Evolutionary conservation across 2,888 invertebrate species (phyloP).

Genomic region (Lucinisca nassula): DNA sequence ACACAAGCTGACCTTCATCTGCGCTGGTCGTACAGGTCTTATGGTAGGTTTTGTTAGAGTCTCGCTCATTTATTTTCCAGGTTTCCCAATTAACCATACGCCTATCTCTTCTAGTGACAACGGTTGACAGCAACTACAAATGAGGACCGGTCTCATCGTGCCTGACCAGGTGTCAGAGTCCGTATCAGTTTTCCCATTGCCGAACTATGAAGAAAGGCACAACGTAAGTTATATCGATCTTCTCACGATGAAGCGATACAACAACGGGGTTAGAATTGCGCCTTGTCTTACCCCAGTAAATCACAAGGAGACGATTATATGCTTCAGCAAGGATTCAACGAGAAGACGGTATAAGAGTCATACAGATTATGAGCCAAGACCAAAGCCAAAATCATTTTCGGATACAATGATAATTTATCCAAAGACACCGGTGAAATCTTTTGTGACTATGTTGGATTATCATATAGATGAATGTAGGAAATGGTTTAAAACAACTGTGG

Average conservation of each 20-base stretch:
- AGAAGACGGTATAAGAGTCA: conserved; percentile 79
- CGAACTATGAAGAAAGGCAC: conserved; percentile 75
- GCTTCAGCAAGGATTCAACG: conserved; percentile 77
- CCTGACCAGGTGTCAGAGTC: conserved; percentile 77
- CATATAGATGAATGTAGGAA: conserved; percentile 82
- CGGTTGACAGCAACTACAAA: not conserved
- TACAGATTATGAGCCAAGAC: conserved; percentile 79
- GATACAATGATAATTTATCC: conserved; percentile 81
- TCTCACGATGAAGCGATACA: conserved; percentile 76
- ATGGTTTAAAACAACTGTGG: conserved; percentile 84
- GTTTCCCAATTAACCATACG: not conserved
- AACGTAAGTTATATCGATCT: conserved; percentile 76
- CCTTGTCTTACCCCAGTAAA: conserved; percentile 78
- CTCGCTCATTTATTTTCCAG: not conserved
- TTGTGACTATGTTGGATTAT: conserved; percentile 79
- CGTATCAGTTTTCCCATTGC: conserved; percentile 76
- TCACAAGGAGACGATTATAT: conserved; percentile 77
- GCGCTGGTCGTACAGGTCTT: no score
- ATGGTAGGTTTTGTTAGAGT: no score
- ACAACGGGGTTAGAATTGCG: conserved; percentile 76
- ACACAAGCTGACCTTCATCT: no score
- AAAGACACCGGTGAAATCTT: conserved; percentile 75
- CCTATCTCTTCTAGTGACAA: not conserved
- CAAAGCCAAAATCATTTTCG: conserved; percentile 78
- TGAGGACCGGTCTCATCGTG: conserved; percentile 3